Conservation (phyloP, 1,140 invertebrate genomes). For the Adelges cooleyi region DNA sequence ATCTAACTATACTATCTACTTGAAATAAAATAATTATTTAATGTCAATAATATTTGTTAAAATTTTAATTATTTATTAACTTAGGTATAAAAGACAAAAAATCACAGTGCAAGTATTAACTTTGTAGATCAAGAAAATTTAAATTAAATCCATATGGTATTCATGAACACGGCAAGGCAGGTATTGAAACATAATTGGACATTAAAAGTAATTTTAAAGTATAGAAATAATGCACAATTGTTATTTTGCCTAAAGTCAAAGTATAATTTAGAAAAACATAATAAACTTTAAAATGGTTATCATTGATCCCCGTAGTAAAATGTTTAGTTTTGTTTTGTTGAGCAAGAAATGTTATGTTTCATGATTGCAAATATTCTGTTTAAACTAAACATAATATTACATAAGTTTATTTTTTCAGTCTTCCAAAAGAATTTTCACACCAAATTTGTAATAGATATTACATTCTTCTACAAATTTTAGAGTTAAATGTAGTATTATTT, state of each 20-base stretch:
- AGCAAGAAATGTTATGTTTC: slow-evolving; percentile 14
- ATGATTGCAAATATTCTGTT: slow-evolving; percentile 9
- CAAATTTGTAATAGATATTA: slow-evolving; percentile 5
- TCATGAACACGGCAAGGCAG: background rate
- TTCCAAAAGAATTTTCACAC: slow-evolving; percentile 11
- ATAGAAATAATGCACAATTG: background rate
- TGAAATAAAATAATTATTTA: no score
- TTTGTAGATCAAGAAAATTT: slow-evolving; percentile 6
- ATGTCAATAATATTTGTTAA: no score
- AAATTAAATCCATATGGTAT: background rate
- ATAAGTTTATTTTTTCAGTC: slow-evolving; percentile 20
- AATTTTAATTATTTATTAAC: no score
- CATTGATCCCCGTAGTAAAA: background rate
- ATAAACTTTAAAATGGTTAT: background rate
- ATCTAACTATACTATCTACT: no score
- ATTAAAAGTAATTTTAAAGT: background rate
- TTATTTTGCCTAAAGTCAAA: background rate
- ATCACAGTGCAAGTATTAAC: slow-evolving; percentile 24
- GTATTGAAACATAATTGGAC: background rate
- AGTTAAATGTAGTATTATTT: no score
- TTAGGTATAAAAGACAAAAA: slow-evolving; percentile 26
- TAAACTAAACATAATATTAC: background rate
- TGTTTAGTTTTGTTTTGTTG: slow-evolving; percentile 18
- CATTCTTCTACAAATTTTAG: no score
- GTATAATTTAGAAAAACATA: background rate